Percentiles rank a stretch among this genome's conserved stretches.
These are phyloP conservation scores for Monomorium pharaonis DNA, from an alignment of 1,140 invertebrate genomes.

Conservation along the genomic window DNA sequence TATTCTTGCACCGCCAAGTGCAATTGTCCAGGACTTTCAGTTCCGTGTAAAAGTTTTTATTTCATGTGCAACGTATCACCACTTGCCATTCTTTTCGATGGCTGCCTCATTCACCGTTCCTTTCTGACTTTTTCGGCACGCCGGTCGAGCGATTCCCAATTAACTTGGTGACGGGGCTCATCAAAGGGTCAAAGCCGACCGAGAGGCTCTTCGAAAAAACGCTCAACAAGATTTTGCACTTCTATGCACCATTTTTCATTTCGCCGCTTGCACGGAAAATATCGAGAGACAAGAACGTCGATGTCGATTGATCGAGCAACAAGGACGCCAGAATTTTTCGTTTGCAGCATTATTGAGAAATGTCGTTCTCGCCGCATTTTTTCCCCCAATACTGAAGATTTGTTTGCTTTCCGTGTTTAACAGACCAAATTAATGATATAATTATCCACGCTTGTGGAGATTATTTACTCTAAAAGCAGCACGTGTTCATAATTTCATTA, in stretches of 20 bases:
- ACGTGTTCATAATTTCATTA: not conserved
- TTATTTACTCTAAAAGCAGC: not conserved
- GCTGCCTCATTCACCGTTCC: not conserved
- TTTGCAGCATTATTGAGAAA: constrained; percentile 59
- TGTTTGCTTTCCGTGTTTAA: not conserved
- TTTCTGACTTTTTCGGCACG: constrained; percentile 1
- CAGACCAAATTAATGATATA: not conserved
- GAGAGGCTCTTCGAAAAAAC: constrained; percentile 22
- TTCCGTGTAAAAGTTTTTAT: not conserved
- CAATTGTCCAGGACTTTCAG: not conserved
- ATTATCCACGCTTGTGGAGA: not conserved
- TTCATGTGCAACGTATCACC: not conserved
- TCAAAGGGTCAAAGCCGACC: constrained; percentile 51
- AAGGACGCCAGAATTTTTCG: constrained; percentile 53
- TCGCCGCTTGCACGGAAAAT: constrained; percentile 51
- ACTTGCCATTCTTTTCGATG: not conserved
- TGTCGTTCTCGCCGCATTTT: constrained; percentile 20
- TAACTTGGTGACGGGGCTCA: constrained; percentile 33
- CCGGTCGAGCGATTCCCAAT: constrained; percentile 47
- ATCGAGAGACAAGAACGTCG: constrained; percentile 37
- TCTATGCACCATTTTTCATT: constrained; percentile 66
- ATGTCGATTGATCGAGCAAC: constrained; percentile 62
- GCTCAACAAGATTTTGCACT: constrained; percentile 57
- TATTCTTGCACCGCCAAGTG: not conserved
- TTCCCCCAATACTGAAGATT: constrained; percentile 37